Evolutionary conservation across 2,797 vertebrate genomes (phyloP).

Genomic region (Sebastes reedi): DNA sequence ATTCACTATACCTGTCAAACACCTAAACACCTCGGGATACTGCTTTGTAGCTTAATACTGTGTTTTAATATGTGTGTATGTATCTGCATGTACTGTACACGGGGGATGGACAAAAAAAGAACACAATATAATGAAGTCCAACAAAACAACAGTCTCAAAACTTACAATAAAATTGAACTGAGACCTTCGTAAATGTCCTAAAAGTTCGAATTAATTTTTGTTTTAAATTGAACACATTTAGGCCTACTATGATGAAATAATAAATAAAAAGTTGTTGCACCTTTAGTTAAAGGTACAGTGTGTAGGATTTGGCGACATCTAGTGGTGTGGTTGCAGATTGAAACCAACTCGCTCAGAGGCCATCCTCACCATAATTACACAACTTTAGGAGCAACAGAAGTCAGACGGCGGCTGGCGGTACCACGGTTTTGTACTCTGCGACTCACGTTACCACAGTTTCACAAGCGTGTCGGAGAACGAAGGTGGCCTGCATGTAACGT

Average conservation of each 20-base stretch:
- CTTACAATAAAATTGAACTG: background rate
- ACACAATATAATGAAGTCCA: background rate
- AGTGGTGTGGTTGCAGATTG: too few relatives aligned
- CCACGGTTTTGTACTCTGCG: too few relatives aligned
- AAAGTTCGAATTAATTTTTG: background rate
- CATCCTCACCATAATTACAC: fast-evolving
- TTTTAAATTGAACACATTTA: background rate
- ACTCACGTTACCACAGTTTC: too few relatives aligned
- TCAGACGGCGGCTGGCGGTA: too few relatives aligned
- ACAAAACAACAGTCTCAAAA: background rate
- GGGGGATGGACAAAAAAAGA: background rate
- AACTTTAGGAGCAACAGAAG: too few relatives aligned
- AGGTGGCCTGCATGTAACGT: fast-evolving
- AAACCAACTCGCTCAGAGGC: too few relatives aligned
- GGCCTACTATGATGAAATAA: background rate
- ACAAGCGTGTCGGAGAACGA: too few relatives aligned
- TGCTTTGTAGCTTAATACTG: background rate
- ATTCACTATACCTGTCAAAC: background rate
- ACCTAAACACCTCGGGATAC: background rate
- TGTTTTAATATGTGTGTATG: background rate
- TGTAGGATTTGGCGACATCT: too few relatives aligned
- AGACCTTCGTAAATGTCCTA: background rate
- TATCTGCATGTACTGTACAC: background rate
- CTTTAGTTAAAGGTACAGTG: background rate
- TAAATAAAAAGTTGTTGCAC: background rate